These are phyloP conservation scores for Spheniscus humboldti DNA, from an alignment of 2,797 vertebrate genomes.

Conservation along the genomic window DNA sequence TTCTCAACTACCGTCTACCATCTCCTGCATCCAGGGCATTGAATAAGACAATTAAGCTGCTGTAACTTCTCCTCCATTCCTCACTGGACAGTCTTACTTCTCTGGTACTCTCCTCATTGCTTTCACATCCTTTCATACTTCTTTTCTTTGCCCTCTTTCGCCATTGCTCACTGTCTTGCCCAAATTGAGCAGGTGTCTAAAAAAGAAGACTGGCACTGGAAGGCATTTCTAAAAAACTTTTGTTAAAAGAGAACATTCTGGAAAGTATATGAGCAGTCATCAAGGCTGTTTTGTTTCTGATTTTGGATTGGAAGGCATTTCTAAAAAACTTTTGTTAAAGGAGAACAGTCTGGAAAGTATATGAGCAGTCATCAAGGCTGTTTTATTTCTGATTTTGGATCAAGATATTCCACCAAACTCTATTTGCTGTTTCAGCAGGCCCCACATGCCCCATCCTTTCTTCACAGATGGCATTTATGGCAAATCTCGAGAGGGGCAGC, in stretches of 20 bases:
- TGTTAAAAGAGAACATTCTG: background rate
- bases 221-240: background rate
- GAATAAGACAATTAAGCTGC: background rate
- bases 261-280: background rate
- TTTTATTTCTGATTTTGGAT: background rate
- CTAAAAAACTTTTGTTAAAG: background rate
- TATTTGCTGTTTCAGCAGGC: background rate
- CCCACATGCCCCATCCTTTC: background rate
- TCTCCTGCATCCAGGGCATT: background rate
- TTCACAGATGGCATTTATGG: background rate
- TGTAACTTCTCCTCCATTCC: background rate
- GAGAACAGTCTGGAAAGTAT: background rate
- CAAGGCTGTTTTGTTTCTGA: background rate
- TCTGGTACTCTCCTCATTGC: background rate
- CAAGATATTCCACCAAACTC: background rate
- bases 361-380: background rate
- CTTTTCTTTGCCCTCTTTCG: background rate
- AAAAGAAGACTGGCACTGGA: background rate
- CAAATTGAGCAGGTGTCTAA: background rate
- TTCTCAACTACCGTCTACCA: background rate
- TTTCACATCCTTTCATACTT: background rate
- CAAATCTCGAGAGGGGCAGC: background rate
- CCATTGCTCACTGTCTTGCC: background rate
- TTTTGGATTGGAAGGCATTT: background rate
- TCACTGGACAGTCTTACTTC: background rate